Evolutionary conservation across 1,140 invertebrate genomes (phyloP).

Genomic region (Pseudomyrmex dendroicus): DNA sequence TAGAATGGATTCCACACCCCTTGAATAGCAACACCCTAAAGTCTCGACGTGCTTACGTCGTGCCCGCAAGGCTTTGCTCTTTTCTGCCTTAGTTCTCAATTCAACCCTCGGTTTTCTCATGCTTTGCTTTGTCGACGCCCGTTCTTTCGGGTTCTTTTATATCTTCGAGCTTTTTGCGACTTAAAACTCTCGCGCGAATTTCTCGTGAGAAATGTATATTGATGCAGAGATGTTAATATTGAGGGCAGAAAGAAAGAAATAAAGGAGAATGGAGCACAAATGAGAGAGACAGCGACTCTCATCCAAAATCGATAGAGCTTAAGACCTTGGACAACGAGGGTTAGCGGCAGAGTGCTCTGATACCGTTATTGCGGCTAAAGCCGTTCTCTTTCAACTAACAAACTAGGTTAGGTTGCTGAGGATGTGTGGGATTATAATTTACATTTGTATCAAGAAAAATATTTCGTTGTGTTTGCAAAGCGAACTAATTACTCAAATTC

Average conservation of each 20-base stretch:
- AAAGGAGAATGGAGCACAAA: background rate
- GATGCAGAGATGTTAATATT: slow-evolving; percentile 69
- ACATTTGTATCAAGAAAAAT: background rate
- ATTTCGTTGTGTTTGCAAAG: background rate
- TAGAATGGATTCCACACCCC: background rate
- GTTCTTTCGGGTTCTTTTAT: slow-evolving; percentile 20
- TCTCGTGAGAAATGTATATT: slow-evolving; percentile 38
- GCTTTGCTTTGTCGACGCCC: background rate
- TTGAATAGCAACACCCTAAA: slow-evolving; percentile 3
- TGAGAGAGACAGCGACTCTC: slow-evolving; percentile 59
- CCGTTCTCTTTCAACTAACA: slow-evolving; percentile 36
- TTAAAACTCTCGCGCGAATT: slow-evolving; percentile 49
- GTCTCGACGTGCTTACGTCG: background rate
- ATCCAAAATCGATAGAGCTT: slow-evolving; percentile 83
- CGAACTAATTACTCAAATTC: background rate
- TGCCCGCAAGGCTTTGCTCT: slow-evolving; percentile 1
- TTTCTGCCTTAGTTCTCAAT: slow-evolving; percentile 6
- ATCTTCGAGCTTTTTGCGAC: background rate
- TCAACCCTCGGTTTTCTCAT: background rate
- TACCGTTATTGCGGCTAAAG: background rate
- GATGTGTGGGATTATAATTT: background rate
- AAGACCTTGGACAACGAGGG: slow-evolving; percentile 75
- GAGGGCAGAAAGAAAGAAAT: background rate
- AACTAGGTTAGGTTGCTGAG: background rate
- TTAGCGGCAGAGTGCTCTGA: slow-evolving; percentile 33